A percentile compares a stretch with the other conserved stretches of the same genome.
Evolutionary conservation across 2,113 vertebrate species (phyloP).

Genomic region (Hipposideros armiger): DNA sequence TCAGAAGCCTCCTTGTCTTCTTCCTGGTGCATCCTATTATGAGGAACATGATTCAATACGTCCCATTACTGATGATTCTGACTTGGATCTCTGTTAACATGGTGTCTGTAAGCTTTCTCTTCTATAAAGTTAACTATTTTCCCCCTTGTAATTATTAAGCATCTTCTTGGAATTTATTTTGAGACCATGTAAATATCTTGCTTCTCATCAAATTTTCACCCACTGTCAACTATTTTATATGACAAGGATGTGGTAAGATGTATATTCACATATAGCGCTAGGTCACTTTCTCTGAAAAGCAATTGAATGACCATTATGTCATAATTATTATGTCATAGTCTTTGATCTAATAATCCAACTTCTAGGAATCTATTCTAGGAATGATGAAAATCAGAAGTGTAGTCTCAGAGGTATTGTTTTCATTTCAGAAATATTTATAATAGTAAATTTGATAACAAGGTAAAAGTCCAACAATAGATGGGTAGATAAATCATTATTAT

Average conservation of each 20-base stretch:
- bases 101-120: neutral
- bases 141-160: constrained; percentile 32
- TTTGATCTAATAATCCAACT: constrained; percentile 10
- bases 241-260: neutral
- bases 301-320: neutral
- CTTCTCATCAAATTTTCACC: constrained; percentile 18
- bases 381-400: neutral
- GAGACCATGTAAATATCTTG: neutral
- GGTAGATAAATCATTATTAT: neutral
- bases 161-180: constrained; percentile 48
- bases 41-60: neutral
- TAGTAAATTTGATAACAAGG: neutral
- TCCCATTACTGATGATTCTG: neutral
- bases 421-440: constrained; percentile 26
- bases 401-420: neutral
- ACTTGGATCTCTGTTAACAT: constrained; percentile 17
- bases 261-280: neutral
- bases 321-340: neutral
- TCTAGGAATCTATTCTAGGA: constrained; percentile 32
- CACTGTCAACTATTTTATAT: constrained; percentile 1
- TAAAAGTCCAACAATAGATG: constrained; percentile 9
- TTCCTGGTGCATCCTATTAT: neutral
- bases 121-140: neutral
- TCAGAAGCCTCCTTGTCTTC: neutral
- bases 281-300: neutral